Evolutionary conservation across 2,797 vertebrate genomes (phyloP).

Genomic region (Smutsia gigantea): DNA sequence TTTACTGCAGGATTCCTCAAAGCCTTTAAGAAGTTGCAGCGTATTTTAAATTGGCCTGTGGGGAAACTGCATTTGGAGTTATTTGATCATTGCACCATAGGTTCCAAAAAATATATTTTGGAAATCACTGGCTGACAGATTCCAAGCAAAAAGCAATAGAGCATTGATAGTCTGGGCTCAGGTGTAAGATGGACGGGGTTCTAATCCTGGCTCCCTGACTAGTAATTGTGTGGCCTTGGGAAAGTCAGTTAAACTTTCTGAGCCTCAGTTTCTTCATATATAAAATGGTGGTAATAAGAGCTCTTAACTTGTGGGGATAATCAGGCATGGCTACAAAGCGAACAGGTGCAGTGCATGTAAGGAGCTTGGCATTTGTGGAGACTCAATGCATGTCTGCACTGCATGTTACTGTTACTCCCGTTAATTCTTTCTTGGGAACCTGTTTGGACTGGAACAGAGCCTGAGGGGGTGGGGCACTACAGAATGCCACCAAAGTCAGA

Average conservation of each 20-base stretch:
- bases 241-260: background rate
- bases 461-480: background rate
- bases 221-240: background rate
- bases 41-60: slow-evolving; percentile 18
- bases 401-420: background rate
- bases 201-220: background rate
- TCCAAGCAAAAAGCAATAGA: background rate
- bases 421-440: background rate
- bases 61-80: background rate
- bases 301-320: background rate
- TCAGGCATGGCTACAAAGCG: background rate
- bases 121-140: slow-evolving; percentile 22
- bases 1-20: background rate
- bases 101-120: slow-evolving; percentile 9
- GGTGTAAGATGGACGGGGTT: background rate
- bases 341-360: background rate
- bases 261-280: background rate
- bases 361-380: background rate
- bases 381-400: background rate
- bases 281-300: background rate
- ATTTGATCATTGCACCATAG: background rate
- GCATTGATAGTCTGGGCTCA: background rate
- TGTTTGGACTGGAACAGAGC: background rate
- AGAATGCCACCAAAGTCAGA: background rate
- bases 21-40: background rate